A percentile compares a stretch with the other conserved stretches of the same genome.
Evolutionary conservation across 2,888 invertebrate species (phyloP).

Genomic region (Phragmatobia fuliginosa): DNA sequence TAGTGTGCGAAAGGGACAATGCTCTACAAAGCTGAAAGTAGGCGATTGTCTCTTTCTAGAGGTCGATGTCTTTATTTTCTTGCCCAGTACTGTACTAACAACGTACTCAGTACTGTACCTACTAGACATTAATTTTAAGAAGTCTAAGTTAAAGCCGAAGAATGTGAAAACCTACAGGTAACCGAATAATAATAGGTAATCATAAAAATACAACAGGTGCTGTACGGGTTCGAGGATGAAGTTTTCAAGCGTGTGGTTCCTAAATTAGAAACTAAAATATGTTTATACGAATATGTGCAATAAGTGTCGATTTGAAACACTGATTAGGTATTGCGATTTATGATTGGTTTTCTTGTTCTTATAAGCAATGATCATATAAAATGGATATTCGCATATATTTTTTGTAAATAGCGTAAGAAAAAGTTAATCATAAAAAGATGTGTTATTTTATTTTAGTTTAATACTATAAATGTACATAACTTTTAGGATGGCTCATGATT

Average conservation of each 20-base stretch:
- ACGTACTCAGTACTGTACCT: no score
- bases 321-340: not conserved
- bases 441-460: not conserved
- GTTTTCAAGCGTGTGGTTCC: not conserved
- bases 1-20: no score
- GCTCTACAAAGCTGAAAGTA: no score
- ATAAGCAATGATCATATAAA: not conserved
- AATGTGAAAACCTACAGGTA: not conserved
- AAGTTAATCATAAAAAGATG: not conserved
- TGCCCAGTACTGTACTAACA: no score
- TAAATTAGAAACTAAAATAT: not conserved
- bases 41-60: no score
- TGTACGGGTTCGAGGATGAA: not conserved
- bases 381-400: not conserved
- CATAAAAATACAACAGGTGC: not conserved
- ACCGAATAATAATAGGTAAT: not conserved
- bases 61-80: no score
- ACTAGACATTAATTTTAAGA: not conserved
- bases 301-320: not conserved
- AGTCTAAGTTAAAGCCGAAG: not conserved
- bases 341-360: not conserved
- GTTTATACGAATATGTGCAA: not conserved
- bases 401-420: not conserved
- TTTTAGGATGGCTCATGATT: no score
- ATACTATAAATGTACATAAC: not conserved